Conservation (phyloP, 1,140 invertebrate genomes). For the Drosophila nigrodunni region DNA sequence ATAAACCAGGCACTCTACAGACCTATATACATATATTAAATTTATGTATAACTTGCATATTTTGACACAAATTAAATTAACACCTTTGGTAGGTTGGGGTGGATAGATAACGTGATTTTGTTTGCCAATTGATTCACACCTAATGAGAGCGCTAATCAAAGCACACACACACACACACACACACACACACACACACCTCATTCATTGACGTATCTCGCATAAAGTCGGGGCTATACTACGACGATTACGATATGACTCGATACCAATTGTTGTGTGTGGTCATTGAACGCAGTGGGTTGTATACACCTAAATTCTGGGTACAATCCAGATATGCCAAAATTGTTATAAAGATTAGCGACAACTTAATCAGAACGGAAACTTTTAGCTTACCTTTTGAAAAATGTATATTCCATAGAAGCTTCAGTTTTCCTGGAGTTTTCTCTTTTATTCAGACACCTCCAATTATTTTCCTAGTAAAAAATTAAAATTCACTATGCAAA, state of each 20-base stretch:
- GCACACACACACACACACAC: too few species aligned
- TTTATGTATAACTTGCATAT: constrained; percentile 21
- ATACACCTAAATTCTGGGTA: neutral
- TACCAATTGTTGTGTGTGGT: constrained; percentile 56
- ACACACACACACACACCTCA: neutral
- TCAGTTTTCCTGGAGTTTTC: too few species aligned
- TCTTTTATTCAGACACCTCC: constrained; percentile 50
- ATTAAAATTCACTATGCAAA: constrained; percentile 44
- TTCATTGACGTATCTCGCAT: constrained; percentile 17
- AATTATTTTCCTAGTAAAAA: constrained; percentile 20
- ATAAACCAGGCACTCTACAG: constrained; percentile 2
- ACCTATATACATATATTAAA: neutral
- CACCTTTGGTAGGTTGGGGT: constrained; percentile 3
- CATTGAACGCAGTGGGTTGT: constrained; percentile 38
- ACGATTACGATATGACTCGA: constrained; percentile 15
- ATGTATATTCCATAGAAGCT: too few species aligned
- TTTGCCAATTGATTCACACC: constrained; percentile 28
- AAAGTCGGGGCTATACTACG: constrained; percentile 9
- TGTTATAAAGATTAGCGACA: constrained; percentile 17
- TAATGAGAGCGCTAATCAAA: constrained; percentile 39
- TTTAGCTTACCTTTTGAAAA: too few species aligned
- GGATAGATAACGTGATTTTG: constrained; percentile 35
- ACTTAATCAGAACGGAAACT: neutral
- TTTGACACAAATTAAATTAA: constrained; percentile 26
- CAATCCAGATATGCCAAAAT: constrained; percentile 1